These are phyloP conservation scores for Phalacrocorax brasilianus DNA, from an alignment of 2,113 vertebrate species.

Conservation along the genomic window DNA sequence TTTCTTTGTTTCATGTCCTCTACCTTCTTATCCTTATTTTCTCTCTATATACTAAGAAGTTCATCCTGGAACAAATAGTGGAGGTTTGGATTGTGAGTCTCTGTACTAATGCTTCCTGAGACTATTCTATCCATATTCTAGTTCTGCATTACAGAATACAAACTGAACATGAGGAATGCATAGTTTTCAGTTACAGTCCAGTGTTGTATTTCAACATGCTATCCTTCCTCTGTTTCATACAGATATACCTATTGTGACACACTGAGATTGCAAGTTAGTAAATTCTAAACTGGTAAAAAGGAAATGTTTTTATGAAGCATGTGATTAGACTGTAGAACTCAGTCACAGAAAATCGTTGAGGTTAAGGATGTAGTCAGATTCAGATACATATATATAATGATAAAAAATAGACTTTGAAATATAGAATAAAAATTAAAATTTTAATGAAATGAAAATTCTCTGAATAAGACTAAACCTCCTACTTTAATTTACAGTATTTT, in stretches of 20 bases:
- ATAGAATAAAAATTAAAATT: background rate
- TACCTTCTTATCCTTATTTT: background rate
- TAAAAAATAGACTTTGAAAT: background rate
- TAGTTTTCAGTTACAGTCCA: background rate
- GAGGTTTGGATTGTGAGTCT: background rate
- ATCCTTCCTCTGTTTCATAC: background rate
- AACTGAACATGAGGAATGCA: background rate
- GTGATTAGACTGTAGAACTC: background rate
- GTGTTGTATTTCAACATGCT: background rate
- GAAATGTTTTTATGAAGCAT: background rate
- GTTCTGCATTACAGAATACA: background rate
- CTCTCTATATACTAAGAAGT: background rate
- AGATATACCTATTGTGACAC: background rate
- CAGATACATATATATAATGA: background rate
- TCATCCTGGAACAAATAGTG: background rate
- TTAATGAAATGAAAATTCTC: background rate
- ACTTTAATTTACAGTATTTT: background rate
- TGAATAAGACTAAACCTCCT: background rate
- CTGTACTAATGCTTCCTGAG: background rate
- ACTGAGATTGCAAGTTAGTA: background rate
- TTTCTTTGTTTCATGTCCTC: background rate
- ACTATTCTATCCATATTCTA: background rate
- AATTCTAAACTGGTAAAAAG: background rate
- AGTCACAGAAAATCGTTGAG: background rate
- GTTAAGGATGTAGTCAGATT: background rate